A percentile compares a stretch with the other conserved stretches of the same genome.
Conservation (phyloP, 2,797 vertebrate genomes). For the Pelobates cultripes region DNA sequence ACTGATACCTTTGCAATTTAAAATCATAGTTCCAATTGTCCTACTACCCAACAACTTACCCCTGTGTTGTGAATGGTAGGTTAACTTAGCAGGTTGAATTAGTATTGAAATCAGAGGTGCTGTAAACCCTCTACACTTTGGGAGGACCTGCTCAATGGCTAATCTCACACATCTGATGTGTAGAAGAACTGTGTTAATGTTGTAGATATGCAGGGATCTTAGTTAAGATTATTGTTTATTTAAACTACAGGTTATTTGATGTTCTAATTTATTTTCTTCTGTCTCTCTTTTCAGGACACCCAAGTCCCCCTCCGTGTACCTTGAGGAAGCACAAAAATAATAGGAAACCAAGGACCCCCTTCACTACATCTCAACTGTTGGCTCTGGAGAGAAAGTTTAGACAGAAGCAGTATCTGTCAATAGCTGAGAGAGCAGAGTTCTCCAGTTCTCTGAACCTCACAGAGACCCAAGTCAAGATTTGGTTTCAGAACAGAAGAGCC, state of each 20-base stretch:
- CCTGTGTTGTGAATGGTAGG: no score
- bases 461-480: constrained; percentile 87
- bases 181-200: no score
- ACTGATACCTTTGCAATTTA: no score
- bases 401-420: constrained; percentile 86
- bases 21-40: no score
- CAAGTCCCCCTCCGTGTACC: constrained; percentile 76
- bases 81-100: no score
- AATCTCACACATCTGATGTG: no score
- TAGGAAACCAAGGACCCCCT: constrained; percentile 83
- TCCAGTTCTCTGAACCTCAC: constrained; percentile 81
- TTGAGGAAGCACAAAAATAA: constrained; percentile 87
- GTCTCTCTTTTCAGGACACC: constrained; percentile 69
- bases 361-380: constrained; percentile 82
- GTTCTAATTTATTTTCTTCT: neutral
- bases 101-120: no score
- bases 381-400: constrained; percentile 84
- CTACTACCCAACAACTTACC: no score
- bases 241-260: neutral
- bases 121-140: no score
- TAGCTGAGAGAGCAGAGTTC: constrained; percentile 84
- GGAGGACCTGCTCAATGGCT: no score
- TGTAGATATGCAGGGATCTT: no score
- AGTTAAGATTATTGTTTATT: no score
- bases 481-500: constrained; percentile 86